Base-by-base conservation (phyloP, 35 echinoderm and acorn worm species). In the Apostichopus californicus region DNA sequence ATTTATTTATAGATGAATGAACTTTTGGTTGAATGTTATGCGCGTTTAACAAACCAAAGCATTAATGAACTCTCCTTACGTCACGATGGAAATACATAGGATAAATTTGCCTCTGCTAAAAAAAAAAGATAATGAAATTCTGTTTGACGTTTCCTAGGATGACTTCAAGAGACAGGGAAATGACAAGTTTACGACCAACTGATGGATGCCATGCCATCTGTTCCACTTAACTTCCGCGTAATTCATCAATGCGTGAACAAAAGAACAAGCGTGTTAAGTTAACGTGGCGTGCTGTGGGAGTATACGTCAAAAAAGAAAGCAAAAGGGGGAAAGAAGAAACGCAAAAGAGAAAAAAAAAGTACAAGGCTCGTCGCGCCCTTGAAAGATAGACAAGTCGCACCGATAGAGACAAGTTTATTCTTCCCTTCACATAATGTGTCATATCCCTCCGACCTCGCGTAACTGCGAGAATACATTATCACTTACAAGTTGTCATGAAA, bases 121-220 rank as follows among this genome's bases (percentile, higher is more conserved):
- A 68, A 18, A 68, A 68, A 68, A 68, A 3, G 71, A 75, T 85
- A 59, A 85, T 85, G 55, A 85, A 85, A 85, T 85, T 56, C 57
- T 85, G 34, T 46, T 85, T 85, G 57, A 59, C 81, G 81, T 58
- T 85, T 59, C 81, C 57, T 59, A 59, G 81, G 81, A 85, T 85
- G 81, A 58, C 55, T 58, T 56, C 14, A 85, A 59, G 57, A 58
- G 81, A 85, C 81, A 85, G n/a, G 81, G 81, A 58, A 83, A 85
- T 21, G 81, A 85, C 81, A 85, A 85, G 81, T 85, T 85, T 85
- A 85, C 81, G 57, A 59, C 15, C 55, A 23, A 58, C 57, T 85
- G 81, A 85, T 85, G 81, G 81, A 85, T 85, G 81, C 81, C 81
- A 85, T 24, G 57, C 81, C 81, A 85, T 85, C 81, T 85, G 81